phyloP scores from a whole-genome alignment of 2,113 vertebrate species.

The Chlorodrepanis virens region DNA sequence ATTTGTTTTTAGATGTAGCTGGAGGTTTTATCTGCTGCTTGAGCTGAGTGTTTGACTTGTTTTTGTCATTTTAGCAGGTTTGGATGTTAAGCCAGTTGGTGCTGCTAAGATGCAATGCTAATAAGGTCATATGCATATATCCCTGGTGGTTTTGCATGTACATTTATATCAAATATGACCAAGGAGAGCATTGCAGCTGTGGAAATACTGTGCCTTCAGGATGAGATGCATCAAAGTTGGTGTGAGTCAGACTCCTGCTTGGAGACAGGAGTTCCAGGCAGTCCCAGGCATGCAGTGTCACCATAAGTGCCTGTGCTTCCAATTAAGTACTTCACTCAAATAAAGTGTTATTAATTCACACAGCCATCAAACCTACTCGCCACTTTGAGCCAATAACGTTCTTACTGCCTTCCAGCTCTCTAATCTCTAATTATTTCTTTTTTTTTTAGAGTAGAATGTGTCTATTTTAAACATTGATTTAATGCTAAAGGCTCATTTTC shows the following conservation, averaged over 20 bases:
- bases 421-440: background rate
- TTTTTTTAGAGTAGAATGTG: background rate
- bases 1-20: background rate
- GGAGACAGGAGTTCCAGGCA: background rate
- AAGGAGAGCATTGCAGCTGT: background rate
- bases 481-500: background rate
- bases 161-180: background rate
- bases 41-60: background rate
- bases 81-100: background rate
- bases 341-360: background rate
- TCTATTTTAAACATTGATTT: background rate
- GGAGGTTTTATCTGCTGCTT: background rate
- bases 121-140: background rate
- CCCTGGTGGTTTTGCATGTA: background rate
- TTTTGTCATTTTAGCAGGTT: background rate
- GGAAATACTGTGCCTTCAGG: background rate
- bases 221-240: background rate
- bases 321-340: background rate
- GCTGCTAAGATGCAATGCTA: background rate
- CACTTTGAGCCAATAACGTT: background rate
- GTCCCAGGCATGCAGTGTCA: background rate
- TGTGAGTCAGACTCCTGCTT: constrained; percentile 2
- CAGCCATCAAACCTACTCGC: background rate
- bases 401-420: background rate
- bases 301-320: background rate